Conservation (phyloP, 2,888 invertebrate genomes). For the Drosophila histrio region DNA sequence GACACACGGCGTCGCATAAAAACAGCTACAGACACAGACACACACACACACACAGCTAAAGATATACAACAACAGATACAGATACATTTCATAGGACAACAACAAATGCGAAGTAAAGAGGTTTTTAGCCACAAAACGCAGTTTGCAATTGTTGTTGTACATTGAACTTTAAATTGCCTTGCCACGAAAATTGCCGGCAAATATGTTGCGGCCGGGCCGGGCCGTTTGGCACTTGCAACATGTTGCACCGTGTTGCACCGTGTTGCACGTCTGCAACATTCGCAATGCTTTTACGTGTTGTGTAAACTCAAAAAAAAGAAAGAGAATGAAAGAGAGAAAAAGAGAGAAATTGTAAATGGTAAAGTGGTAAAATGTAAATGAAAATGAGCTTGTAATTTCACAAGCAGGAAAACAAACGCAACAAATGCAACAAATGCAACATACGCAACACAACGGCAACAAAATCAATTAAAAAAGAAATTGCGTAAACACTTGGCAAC, state of each 20-base stretch:
- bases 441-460: slow-evolving; percentile 17
- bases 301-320: slow-evolving; percentile 17
- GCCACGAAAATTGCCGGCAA: slow-evolving; percentile 49
- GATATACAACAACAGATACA: slow-evolving; percentile 4
- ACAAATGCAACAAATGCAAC: slow-evolving; percentile 25
- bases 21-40: slow-evolving; percentile 6
- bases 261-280: slow-evolving; percentile 35
- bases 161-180: slow-evolving; percentile 61
- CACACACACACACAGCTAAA: slow-evolving; percentile 6
- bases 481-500: slow-evolving; percentile 46
- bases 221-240: slow-evolving; percentile 32
- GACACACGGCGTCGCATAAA: slow-evolving; percentile 30
- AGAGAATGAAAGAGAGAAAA: not conserved
- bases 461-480: slow-evolving; percentile 45
- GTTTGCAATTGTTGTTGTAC: slow-evolving; percentile 59
- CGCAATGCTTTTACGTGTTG: slow-evolving; percentile 30
- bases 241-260: slow-evolving; percentile 27
- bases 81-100: slow-evolving; percentile 9
- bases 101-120: not conserved
- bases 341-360: slow-evolving; percentile 57
- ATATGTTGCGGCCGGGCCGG: slow-evolving; percentile 32
- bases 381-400: slow-evolving; percentile 65
- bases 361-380: slow-evolving; percentile 60
- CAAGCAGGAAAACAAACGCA: slow-evolving; percentile 58
- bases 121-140: slow-evolving; percentile 46